Base-by-base conservation (phyloP, 2,797 vertebrate genomes). In the Benthosema pterotum region DNA sequence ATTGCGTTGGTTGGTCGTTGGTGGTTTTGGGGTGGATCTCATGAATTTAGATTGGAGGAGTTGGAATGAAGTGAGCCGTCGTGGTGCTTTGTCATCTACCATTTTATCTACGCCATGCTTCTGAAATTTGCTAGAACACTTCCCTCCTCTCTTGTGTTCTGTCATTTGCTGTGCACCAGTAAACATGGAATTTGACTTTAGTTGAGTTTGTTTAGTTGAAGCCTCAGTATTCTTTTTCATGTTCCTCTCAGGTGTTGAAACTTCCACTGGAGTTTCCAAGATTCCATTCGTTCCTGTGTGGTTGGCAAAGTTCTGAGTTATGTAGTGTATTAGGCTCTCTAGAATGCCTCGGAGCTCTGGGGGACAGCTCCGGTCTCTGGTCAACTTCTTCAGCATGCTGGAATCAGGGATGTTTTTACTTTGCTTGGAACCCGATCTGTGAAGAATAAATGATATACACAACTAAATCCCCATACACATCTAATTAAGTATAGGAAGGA, bases 21-120 rank as follows among this genome's bases (percentile, higher is more conserved):
- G 83, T 0, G 91, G 88, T 80, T 94, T 95, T 0, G 93, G 93
- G 25, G 90, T 93, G 9, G 68, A 76, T 62, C 93, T 93, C 71
- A 90, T 87, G 84, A 98, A 98, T 83, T 93, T 96, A 67, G 96
- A 93, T 45, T 93, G 91, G 48, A 98, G 86, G 52, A 99, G 92
- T 82, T 96, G 94, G 86, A 98, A 98, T 62, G 92, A 88, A 0
- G 94, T 95, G 0, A 95, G 92, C 14, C 81, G 85, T 1, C 70
- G 67, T 11, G 72, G 47, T 42, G 52, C 61, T 17, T 71, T 28
- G 18, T 67, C 52, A 57, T 51, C 77, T 43, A 53, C 11, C 57
- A 55, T 72, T 64, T 64, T 47, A 46, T 61, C 72, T 63, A 63
- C 12, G 49, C 14, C 45, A 58, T 69, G 52, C 4, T 74, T 72